Percentiles rank a stretch among this genome's conserved stretches.
These are phyloP conservation scores for Pyrochroa serraticornis DNA, from an alignment of 2,888 invertebrate species.

Conservation along the genomic window DNA sequence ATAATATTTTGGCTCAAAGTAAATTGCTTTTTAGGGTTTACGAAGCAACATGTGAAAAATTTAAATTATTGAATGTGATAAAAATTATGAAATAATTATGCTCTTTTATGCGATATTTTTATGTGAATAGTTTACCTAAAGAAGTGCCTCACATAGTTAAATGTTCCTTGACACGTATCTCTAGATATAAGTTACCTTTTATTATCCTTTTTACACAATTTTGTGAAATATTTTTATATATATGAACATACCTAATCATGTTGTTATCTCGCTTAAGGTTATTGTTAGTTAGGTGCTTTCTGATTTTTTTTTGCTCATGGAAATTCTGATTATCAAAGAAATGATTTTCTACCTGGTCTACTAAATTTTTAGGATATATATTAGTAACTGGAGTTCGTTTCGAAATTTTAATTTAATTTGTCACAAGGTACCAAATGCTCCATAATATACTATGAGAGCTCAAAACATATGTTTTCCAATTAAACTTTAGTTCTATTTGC, in stretches of 20 bases:
- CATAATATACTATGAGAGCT: neutral
- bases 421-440: neutral
- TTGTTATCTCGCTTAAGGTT: conserved; percentile 29
- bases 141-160: conserved; percentile 46
- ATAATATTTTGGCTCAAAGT: neutral
- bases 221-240: conserved; percentile 30
- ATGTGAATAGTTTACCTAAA: conserved; percentile 44
- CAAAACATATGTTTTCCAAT: neutral
- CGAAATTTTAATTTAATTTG: too few species aligned
- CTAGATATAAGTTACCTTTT: conserved; percentile 40
- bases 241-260: conserved; percentile 1
- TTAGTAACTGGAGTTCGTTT: too few species aligned
- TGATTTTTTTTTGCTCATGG: conserved; percentile 16
- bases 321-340: too few species aligned
- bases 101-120: conserved; percentile 42
- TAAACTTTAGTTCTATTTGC: conserved; percentile 7
- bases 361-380: too few species aligned
- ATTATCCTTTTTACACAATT: conserved; percentile 27
- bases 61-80: conserved; percentile 29
- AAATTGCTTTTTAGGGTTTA: too few species aligned
- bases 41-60: conserved; percentile 12
- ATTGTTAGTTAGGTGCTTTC: conserved; percentile 29
- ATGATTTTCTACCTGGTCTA: too few species aligned
- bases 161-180: conserved; percentile 43
- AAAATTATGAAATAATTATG: conserved; percentile 25